Percentiles rank a stretch among this genome's conserved stretches.
These are phyloP conservation scores for Lonchura striata DNA, from an alignment of 2,113 vertebrate species.

Conservation along the genomic window DNA sequence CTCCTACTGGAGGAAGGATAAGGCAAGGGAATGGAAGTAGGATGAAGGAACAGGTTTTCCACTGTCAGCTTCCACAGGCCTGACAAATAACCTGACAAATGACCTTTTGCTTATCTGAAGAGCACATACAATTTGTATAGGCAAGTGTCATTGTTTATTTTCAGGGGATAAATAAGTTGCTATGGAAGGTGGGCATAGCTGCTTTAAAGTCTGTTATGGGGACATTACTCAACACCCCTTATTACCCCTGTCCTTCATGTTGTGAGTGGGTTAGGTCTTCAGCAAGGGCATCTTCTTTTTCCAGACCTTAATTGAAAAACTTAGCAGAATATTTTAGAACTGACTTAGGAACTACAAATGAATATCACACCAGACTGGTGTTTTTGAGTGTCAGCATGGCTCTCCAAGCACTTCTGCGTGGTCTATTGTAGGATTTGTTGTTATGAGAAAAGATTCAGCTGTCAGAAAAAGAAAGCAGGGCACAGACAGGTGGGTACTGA, in stretches of 20 bases:
- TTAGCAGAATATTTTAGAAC: neutral
- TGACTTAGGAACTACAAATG: neutral
- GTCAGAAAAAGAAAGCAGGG: neutral
- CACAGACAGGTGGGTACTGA: neutral
- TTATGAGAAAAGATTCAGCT: neutral
- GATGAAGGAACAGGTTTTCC: neutral
- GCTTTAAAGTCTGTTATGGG: neutral
- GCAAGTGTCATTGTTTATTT: neutral
- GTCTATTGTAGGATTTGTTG: neutral
- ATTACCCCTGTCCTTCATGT: neutral
- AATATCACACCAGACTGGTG: neutral
- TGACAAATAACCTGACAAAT: neutral
- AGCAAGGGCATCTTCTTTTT: neutral
- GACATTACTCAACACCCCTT: neutral
- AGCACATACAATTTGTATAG: neutral
- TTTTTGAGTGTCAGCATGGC: rapidly evolving
- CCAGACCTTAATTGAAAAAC: neutral
- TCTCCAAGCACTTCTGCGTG: neutral
- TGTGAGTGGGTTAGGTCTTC: neutral
- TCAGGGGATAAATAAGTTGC: neutral
- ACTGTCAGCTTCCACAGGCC: neutral
- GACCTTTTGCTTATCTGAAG: neutral
- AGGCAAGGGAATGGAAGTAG: neutral
- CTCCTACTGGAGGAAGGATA: neutral
- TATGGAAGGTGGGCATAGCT: neutral